phyloP scores from a whole-genome alignment of 1,140 invertebrate genomes.

The Cheumatopsyche charites region DNA sequence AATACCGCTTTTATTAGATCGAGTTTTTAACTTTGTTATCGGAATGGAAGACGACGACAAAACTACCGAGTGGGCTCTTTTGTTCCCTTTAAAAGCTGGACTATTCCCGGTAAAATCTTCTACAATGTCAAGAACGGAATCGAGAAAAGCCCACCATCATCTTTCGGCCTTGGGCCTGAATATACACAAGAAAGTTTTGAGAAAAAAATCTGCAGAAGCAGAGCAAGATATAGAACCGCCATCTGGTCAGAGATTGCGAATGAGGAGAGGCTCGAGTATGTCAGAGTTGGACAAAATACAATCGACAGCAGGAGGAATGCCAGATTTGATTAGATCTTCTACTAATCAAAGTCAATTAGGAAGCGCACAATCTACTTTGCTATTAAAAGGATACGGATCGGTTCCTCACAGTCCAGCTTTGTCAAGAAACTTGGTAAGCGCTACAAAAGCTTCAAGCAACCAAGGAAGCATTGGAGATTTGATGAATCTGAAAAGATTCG shows the following conservation, averaged over 20 bases:
- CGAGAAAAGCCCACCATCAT: conserved; percentile 46
- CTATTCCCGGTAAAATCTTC: conserved; percentile 66
- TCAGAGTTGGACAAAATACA: conserved; percentile 73
- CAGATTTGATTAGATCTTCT: conserved; percentile 61
- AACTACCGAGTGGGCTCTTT: conserved; percentile 64
- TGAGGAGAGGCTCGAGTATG: conserved; percentile 72
- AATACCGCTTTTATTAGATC: conserved; percentile 18
- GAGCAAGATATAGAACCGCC: conserved; percentile 46
- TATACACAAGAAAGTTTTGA: conserved; percentile 32
- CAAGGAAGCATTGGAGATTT: conserved; percentile 76
- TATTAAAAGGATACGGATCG: conserved; percentile 56
- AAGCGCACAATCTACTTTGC: conserved; percentile 49
- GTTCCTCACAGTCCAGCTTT: conserved; percentile 63
- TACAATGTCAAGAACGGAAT: conserved; percentile 51
- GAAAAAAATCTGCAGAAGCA: conserved; percentile 45
- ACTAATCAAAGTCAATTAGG: conserved; percentile 54
- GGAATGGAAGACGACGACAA: conserved; percentile 50
- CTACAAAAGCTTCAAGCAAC: conserved; percentile 52
- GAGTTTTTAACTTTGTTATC: conserved; percentile 4
- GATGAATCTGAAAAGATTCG: conserved; percentile 77
- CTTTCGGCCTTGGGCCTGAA: conserved; percentile 26
- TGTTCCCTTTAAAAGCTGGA: conserved; percentile 67
- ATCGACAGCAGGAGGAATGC: conserved; percentile 46
- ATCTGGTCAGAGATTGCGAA: conserved; percentile 57
- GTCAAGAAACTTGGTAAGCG: conserved; percentile 58